Percentiles rank a stretch among this genome's conserved stretches.
Evolutionary conservation across 2,888 invertebrate species (phyloP).

Genomic region (Synergus gifuensis): DNA sequence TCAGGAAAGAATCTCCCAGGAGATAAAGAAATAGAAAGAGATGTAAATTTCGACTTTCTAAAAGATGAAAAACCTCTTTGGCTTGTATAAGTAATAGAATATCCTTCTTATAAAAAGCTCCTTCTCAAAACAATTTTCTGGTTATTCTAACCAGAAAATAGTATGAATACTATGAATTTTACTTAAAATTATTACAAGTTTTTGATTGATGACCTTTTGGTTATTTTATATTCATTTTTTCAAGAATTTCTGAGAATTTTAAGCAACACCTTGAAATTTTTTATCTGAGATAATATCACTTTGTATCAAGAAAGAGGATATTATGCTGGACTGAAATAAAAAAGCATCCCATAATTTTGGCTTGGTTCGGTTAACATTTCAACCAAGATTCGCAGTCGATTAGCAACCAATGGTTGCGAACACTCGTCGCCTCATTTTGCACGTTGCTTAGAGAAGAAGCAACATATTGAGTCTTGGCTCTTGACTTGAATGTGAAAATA

Average conservation of each 20-base stretch:
- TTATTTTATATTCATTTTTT: too few species aligned
- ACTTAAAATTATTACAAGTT: too few species aligned
- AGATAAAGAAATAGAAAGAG: slow-evolving; percentile 3
- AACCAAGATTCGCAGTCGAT: slow-evolving; percentile 5
- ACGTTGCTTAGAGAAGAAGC: slow-evolving; percentile 48
- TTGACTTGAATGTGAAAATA: slow-evolving; percentile 66
- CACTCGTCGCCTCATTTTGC: slow-evolving; percentile 45
- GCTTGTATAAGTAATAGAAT: neutral
- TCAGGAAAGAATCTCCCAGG: neutral
- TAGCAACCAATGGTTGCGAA: neutral
- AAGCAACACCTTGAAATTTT: too few species aligned
- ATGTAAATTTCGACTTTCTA: slow-evolving; percentile 23
- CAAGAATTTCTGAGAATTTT: neutral
- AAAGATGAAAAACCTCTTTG: neutral
- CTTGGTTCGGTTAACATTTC: neutral
- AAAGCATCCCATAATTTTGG: neutral
- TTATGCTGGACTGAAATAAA: neutral
- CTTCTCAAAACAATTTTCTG: neutral
- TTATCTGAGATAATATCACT: neutral
- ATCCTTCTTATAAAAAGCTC: neutral
- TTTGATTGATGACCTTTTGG: too few species aligned
- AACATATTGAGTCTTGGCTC: slow-evolving; percentile 58
- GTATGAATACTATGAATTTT: too few species aligned
- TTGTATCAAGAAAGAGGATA: neutral
- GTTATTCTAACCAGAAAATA: too few species aligned